phyloP scores from a whole-genome alignment of 2,888 invertebrate species.

The Volucella inflata region DNA sequence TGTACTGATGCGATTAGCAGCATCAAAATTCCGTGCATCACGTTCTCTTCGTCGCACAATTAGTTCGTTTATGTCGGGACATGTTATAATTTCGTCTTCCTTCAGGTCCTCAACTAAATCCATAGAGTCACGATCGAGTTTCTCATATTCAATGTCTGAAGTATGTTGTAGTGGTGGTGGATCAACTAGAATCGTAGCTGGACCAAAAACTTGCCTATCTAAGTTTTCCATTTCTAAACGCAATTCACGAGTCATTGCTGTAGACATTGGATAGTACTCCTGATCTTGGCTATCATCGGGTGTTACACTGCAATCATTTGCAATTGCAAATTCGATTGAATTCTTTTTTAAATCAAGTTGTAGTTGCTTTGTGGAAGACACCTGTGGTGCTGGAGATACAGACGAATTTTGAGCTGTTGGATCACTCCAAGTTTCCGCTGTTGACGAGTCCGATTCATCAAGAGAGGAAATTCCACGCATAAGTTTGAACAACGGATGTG shows the following conservation, averaged over 20 bases:
- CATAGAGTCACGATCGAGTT: constrained; percentile 83
- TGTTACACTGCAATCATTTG: constrained; percentile 85
- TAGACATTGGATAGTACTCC: constrained; percentile 94
- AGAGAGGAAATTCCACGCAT: constrained; percentile 83
- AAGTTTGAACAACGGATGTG: constrained; percentile 84
- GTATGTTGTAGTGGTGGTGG: constrained; percentile 73
- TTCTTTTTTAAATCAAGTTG: constrained; percentile 74
- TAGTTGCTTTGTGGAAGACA: constrained; percentile 73
- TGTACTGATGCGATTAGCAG: constrained; percentile 79
- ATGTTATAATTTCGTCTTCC: constrained; percentile 81
- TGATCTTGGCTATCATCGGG: constrained; percentile 92
- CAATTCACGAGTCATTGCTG: constrained; percentile 93
- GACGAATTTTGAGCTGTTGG: constrained; percentile 77
- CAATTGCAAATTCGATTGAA: constrained; percentile 78
- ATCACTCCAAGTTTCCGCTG: constrained; percentile 82
- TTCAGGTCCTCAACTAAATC: constrained; percentile 82
- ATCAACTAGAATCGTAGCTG: constrained; percentile 64
- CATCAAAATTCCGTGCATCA: constrained; percentile 78
- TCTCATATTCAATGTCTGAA: constrained; percentile 81
- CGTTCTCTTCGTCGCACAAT: constrained; percentile 80
- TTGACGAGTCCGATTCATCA: constrained; percentile 84
- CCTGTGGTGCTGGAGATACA: constrained; percentile 46
- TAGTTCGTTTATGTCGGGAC: constrained; percentile 81
- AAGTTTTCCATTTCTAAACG: constrained; percentile 92
- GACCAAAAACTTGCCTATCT: constrained; percentile 92